phyloP scores from a whole-genome alignment of 2,113 vertebrate genomes.

The Plotosus lineatus region DNA sequence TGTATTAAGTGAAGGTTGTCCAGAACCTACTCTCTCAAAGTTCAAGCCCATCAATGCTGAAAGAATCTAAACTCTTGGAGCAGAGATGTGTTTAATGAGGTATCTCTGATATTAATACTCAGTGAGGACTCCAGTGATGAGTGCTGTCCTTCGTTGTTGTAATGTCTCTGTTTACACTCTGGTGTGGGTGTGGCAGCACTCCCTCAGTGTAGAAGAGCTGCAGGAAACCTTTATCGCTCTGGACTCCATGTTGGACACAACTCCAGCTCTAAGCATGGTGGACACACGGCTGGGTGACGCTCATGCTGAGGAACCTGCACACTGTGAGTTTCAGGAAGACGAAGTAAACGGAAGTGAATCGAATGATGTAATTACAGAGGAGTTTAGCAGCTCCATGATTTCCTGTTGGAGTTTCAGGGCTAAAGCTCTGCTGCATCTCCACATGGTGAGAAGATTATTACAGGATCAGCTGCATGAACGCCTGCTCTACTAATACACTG shows the following conservation, averaged over 20 bases:
- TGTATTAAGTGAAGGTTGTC: background rate
- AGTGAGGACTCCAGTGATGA: background rate
- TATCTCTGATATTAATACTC: background rate
- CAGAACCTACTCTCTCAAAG: background rate
- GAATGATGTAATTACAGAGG: conserved; percentile 75
- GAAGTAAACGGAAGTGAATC: conserved; percentile 58
- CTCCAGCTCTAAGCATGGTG: conserved; percentile 56
- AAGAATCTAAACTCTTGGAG: background rate
- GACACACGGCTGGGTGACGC: conserved; percentile 58
- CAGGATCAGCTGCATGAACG: background rate
- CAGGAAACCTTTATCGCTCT: conserved; percentile 57
- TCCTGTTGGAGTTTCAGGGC: conserved; percentile 83
- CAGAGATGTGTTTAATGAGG: background rate
- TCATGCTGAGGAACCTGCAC: conserved; percentile 53
- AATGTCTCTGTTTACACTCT: background rate
- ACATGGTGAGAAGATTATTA: conserved; percentile 8
- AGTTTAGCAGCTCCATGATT: conserved; percentile 83
- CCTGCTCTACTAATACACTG: conserved; percentile 8
- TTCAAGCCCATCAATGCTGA: background rate
- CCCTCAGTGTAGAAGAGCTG: conserved; percentile 66
- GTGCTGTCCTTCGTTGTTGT: background rate
- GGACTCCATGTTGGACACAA: conserved; percentile 50
- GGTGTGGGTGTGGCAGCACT: conserved; percentile 67
- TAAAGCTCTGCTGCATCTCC: conserved; percentile 73
- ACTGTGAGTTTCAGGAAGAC: conserved; percentile 48